phyloP scores from a whole-genome alignment of 1,140 invertebrate genomes.

The Phocides pigmalion region DNA sequence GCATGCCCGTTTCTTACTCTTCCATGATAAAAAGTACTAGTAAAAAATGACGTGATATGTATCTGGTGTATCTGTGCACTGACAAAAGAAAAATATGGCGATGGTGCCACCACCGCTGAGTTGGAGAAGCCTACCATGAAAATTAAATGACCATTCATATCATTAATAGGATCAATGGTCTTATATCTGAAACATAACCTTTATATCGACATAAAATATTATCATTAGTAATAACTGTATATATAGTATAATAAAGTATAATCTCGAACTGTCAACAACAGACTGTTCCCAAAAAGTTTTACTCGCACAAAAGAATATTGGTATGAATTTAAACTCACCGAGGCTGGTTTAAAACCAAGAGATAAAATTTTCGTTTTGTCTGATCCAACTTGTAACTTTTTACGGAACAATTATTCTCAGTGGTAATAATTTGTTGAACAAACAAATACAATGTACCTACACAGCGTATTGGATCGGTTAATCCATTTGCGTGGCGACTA shows the following conservation, averaged over 20 bases:
- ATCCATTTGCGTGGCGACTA: slow-evolving; percentile 15
- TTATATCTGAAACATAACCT: too few species aligned
- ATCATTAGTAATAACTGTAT: too few species aligned
- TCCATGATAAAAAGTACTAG: too few species aligned
- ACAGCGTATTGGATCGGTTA: slow-evolving; percentile 5
- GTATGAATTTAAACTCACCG: background rate
- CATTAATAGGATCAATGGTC: too few species aligned
- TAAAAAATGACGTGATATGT: too few species aligned
- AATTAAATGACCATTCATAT: too few species aligned
- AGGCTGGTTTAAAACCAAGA: background rate
- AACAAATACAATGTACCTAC: slow-evolving; percentile 19
- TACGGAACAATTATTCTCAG: slow-evolving; percentile 10
- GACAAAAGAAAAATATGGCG: too few species aligned
- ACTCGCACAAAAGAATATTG: slow-evolving; percentile 1
- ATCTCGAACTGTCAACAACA: background rate
- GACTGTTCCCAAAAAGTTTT: background rate
- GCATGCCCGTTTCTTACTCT: too few species aligned
- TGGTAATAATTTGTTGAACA: slow-evolving; percentile 11
- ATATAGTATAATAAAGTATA: background rate
- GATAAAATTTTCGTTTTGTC: background rate
- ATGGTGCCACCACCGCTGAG: too few species aligned
- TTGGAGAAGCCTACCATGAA: too few species aligned
- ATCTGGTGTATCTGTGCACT: too few species aligned
- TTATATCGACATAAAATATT: too few species aligned
- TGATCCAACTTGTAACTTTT: background rate